Evolutionary conservation across 2,797 vertebrate species (phyloP).

Genomic region (Dendrocincla tyrannina): DNA sequence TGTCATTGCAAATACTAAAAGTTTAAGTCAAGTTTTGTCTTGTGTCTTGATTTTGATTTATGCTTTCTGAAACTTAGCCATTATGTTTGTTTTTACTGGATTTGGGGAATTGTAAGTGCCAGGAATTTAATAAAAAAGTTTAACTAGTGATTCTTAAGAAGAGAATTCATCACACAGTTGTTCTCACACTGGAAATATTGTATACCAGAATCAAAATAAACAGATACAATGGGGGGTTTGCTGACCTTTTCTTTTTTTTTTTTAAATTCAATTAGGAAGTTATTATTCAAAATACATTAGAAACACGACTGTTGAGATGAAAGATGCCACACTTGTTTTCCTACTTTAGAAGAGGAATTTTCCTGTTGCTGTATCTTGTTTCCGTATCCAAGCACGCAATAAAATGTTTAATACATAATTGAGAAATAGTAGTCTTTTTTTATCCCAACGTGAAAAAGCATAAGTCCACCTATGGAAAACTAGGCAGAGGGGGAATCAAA

Average conservation of each 20-base stretch:
- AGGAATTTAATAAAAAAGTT: background rate
- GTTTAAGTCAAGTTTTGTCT: background rate
- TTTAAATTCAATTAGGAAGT: background rate
- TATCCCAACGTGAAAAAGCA: background rate
- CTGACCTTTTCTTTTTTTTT: background rate
- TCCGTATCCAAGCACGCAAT: background rate
- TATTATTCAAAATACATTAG: background rate
- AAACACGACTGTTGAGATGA: background rate
- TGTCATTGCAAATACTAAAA: background rate
- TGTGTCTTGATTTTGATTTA: background rate
- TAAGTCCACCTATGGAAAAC: background rate
- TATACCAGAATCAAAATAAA: background rate
- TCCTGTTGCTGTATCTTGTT: background rate
- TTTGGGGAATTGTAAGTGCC: background rate
- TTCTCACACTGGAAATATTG: background rate
- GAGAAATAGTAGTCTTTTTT: background rate
- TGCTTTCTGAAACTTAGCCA: background rate
- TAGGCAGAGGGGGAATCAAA: fast-evolving
- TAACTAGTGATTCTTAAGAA: background rate
- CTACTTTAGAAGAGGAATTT: background rate
- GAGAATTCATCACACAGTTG: background rate
- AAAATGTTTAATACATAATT: background rate
- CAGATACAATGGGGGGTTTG: background rate
- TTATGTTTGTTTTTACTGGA: background rate
- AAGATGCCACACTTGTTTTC: background rate